Percentiles rank a stretch among this genome's conserved stretches.
phyloP scores from a whole-genome alignment of 2,113 vertebrate species.

The Sigmodon hispidus region DNA sequence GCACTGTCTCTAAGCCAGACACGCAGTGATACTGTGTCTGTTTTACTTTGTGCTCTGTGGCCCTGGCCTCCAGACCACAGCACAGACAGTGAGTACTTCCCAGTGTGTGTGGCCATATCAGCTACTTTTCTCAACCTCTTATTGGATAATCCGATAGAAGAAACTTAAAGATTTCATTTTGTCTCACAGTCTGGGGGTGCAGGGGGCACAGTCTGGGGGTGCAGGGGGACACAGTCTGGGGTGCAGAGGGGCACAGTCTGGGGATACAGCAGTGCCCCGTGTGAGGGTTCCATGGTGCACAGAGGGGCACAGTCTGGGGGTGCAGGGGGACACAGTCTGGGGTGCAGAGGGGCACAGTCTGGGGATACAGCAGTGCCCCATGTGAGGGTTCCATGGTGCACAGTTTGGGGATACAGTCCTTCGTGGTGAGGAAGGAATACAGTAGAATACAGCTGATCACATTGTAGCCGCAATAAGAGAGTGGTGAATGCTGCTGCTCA shows the following conservation, averaged over 20 bases:
- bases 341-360: neutral
- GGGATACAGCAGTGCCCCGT: too few relatives aligned
- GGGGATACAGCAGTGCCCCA: too few relatives aligned
- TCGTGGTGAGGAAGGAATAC: neutral
- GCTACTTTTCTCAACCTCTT: neutral
- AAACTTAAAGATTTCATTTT: neutral
- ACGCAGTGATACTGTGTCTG: neutral
- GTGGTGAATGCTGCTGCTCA: neutral
- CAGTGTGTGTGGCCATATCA: neutral
- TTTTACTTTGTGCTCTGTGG: too few relatives aligned
- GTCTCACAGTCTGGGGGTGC: neutral
- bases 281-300: too few relatives aligned
- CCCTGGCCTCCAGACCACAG: accelerated
- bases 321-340: neutral
- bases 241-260: neutral
- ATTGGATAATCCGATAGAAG: neutral
- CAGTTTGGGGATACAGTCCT: too few relatives aligned
- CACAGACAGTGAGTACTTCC: neutral
- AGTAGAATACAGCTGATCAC: neutral
- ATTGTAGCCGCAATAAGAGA: neutral
- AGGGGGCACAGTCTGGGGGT: neutral
- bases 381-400: too few relatives aligned
- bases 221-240: neutral
- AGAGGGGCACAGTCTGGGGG: neutral
- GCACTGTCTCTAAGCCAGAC: accelerated